phyloP scores from a whole-genome alignment of 2,888 invertebrate species.

The Mesochorus sp. region DNA sequence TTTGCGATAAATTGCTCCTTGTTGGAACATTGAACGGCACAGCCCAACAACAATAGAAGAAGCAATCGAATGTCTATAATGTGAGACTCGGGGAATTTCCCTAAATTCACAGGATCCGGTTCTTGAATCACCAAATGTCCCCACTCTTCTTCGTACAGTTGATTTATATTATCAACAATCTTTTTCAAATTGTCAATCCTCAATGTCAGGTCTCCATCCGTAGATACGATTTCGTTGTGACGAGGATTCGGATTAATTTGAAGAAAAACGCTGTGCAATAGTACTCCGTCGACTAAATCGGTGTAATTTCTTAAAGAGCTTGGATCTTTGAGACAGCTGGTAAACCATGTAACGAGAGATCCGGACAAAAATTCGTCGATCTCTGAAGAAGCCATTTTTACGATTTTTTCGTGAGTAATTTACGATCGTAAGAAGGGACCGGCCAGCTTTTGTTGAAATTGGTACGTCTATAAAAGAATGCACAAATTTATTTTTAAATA shows the following conservation, averaged over 20 bases:
- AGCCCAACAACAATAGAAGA: conserved; percentile 93
- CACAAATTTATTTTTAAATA: too few species aligned
- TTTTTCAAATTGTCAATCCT: conserved; percentile 86
- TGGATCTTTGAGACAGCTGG: conserved; percentile 92
- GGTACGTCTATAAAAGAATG: too few species aligned
- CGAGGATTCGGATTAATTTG: conserved; percentile 84
- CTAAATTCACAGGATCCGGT: conserved; percentile 90
- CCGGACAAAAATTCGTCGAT: conserved; percentile 92
- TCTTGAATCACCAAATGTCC: conserved; percentile 92
- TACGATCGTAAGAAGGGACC: not conserved
- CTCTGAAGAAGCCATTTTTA: conserved; percentile 85
- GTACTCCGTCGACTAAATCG: conserved; percentile 91
- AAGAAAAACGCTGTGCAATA: conserved; percentile 92
- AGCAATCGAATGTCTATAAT: conserved; percentile 92
- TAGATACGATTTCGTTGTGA: conserved; percentile 73
- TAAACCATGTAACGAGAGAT: conserved; percentile 93
- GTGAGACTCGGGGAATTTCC: conserved; percentile 87
- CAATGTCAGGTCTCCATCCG: conserved; percentile 42
- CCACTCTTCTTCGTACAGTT: conserved; percentile 88
- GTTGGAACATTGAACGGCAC: conserved; percentile 98
- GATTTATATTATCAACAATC: conserved; percentile 92
- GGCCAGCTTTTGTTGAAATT: too few species aligned
- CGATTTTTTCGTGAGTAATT: conserved; percentile 2
- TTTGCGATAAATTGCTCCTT: conserved; percentile 96
- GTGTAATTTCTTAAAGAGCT: conserved; percentile 89